Evolutionary conservation across 2,113 vertebrate species (phyloP), one percentile per base, ranked within the genome.

Genomic region (Lepidiolamprologus cunningtoni): DNA sequence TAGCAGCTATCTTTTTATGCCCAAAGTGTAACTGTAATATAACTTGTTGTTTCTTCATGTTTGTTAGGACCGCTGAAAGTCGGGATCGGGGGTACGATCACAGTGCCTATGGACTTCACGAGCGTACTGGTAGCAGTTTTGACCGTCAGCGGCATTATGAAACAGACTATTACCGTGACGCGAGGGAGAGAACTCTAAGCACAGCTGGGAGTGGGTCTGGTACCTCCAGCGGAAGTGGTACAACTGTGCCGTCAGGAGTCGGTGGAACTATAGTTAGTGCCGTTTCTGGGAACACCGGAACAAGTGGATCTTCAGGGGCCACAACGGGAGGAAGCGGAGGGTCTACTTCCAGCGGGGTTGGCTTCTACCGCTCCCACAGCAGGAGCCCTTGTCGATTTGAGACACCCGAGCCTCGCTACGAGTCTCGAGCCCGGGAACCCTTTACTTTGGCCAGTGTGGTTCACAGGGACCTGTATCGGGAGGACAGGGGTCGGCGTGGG

Each of bases 51-150:
- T 68, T 95, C 63, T 96, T 93, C 95, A 94, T 89, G 57, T 93
- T 87, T 90, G 61, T 52, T 97, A 99, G 99, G 97, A 97, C 98
- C 96, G 97, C 98, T 94, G 99, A 99, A 91, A 97, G 97, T 96
- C 98, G 98, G 96, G 99, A 99, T 95, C 98, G 98, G 96, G 95
- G 97, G 92, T 99, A 99, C 93, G 99, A 99, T 97, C 99, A 99
- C 96, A 97, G 97, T 97, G 97, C 98, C 97, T 99, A 99, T 95
- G 99, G 98, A 98, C 99, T 99, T 97, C 99, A 99, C 87, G 99
- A 99, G 95, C 97, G 99, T 92, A 97, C 97, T 92, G 97, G 97
- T 96, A 91, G 97, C 97, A 97, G 97, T 93, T 99, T 99, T 94
- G 99, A 99, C 95, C 97, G 98, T 80, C 98, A 98, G 35, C 97